Conservation (phyloP, 1,140 invertebrate species). For the Acromyrmex heyeri region DNA sequence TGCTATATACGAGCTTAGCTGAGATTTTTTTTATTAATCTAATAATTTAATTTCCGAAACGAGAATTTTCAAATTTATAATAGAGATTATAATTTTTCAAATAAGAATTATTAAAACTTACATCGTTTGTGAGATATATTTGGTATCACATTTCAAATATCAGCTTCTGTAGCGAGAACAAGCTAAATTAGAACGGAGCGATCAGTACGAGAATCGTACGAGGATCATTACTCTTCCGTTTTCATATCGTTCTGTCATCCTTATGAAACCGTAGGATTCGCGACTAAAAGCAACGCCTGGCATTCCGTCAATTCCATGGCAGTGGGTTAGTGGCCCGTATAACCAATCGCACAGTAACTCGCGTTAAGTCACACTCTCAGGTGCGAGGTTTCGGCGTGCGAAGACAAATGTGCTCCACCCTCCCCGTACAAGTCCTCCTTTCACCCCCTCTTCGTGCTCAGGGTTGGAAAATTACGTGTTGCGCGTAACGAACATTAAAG, state of each 20-base stretch:
- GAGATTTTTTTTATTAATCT: conserved; percentile 11
- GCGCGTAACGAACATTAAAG: conserved; percentile 71
- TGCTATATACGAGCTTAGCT: background rate
- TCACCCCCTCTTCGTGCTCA: background rate
- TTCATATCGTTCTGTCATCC: background rate
- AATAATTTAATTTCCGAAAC: conserved; percentile 9
- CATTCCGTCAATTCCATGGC: conserved; percentile 28
- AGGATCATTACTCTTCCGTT: conserved; percentile 13
- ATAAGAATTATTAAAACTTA: background rate
- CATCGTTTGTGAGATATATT: background rate
- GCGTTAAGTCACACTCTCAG: conserved; percentile 30
- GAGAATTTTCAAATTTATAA: background rate
- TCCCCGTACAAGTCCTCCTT: background rate
- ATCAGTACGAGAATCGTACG: background rate
- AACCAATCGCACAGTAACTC: conserved; percentile 53
- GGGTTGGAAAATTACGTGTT: conserved; percentile 70
- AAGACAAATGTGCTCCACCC: conserved; percentile 39
- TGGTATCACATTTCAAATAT: background rate
- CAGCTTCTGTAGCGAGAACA: background rate
- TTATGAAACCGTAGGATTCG: background rate
- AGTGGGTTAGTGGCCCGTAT: conserved; percentile 53
- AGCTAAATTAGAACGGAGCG: background rate
- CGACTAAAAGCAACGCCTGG: conserved; percentile 15
- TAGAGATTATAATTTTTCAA: background rate
- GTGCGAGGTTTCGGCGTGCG: conserved; percentile 44